Evolutionary conservation across 1,140 invertebrate species (phyloP).

Genomic region (Brachionus plicatilis): DNA sequence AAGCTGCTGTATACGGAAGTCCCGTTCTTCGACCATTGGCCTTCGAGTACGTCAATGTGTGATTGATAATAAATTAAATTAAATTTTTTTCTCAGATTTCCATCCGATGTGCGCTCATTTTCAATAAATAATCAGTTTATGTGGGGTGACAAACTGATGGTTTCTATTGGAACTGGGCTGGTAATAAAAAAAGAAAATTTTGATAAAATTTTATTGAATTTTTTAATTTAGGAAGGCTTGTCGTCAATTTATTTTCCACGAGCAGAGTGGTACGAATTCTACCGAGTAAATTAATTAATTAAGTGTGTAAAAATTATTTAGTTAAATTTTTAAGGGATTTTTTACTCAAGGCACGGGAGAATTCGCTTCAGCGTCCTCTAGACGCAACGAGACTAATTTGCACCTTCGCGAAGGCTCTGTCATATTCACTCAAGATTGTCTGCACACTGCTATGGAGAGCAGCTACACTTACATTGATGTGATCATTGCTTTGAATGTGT

Average conservation of each 20-base stretch:
- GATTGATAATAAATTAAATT: background rate
- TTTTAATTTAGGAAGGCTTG: background rate
- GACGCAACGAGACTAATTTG: conserved; percentile 4
- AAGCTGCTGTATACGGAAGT: conserved; percentile 64
- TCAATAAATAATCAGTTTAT: conserved; percentile 30
- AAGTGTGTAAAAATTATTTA: background rate
- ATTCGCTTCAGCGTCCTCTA: background rate
- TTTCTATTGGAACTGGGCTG: conserved; percentile 6
- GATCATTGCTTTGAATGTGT: background rate
- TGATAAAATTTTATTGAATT: background rate
- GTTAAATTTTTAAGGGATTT: background rate
- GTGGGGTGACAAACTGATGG: conserved; percentile 29
- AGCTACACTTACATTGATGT: conserved; percentile 33
- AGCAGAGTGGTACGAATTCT: conserved; percentile 27
- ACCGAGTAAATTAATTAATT: background rate
- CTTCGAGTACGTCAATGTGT: conserved; percentile 44
- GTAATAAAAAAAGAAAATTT: background rate
- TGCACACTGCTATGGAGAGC: background rate
- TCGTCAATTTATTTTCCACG: conserved; percentile 1
- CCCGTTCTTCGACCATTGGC: conserved; percentile 73
- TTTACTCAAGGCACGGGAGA: background rate
- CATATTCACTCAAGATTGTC: conserved; percentile 16
- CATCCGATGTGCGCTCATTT: conserved; percentile 15
- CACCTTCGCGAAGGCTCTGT: conserved; percentile 20
- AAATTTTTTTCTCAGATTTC: background rate